A percentile compares a stretch with the other conserved stretches of the same genome.
Conservation (phyloP, 2,888 invertebrate species). For the Prostheceraeus crozeri region DNA sequence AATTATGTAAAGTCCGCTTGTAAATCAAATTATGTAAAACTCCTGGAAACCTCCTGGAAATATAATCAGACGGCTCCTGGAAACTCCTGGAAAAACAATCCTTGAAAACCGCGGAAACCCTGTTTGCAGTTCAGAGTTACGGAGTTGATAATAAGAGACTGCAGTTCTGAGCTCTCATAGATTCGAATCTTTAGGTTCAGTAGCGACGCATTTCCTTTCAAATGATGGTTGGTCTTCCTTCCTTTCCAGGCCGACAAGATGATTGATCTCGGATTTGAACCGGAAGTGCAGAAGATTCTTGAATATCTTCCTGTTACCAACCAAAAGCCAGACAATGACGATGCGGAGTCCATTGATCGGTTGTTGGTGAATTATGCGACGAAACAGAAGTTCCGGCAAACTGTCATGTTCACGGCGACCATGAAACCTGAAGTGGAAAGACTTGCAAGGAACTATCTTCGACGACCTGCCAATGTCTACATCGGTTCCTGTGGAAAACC, state of each 20-base stretch:
- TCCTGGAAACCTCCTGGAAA: too few relatives aligned
- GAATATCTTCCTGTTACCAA: slow-evolving; percentile 97
- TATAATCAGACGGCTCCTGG: too few relatives aligned
- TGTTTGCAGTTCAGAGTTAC: too few relatives aligned
- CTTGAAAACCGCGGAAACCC: too few relatives aligned
- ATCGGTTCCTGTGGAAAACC: slow-evolving; percentile 94
- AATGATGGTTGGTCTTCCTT: too few relatives aligned
- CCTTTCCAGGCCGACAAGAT: slow-evolving; percentile 99
- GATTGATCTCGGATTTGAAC: slow-evolving; percentile 99
- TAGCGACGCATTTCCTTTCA: too few relatives aligned
- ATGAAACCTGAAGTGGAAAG: slow-evolving; percentile 98
- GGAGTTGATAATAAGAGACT: too few relatives aligned
- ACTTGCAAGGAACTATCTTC: slow-evolving; percentile 81
- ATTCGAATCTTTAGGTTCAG: too few relatives aligned
- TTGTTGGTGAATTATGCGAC: slow-evolving; percentile 85
- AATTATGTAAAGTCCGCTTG: too few relatives aligned
- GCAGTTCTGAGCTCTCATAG: too few relatives aligned
- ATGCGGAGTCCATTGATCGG: slow-evolving; percentile 85
- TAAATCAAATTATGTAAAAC: too few relatives aligned
- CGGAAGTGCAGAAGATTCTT: slow-evolving; percentile 85
- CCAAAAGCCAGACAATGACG: slow-evolving; percentile 92
- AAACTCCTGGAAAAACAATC: too few relatives aligned
- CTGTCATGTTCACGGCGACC: slow-evolving; percentile 99
- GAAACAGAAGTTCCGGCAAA: slow-evolving; percentile 74
- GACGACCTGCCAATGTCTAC: slow-evolving; percentile 91